phyloP scores from a whole-genome alignment of 2,888 invertebrate genomes.

The Parelbella ahira region DNA sequence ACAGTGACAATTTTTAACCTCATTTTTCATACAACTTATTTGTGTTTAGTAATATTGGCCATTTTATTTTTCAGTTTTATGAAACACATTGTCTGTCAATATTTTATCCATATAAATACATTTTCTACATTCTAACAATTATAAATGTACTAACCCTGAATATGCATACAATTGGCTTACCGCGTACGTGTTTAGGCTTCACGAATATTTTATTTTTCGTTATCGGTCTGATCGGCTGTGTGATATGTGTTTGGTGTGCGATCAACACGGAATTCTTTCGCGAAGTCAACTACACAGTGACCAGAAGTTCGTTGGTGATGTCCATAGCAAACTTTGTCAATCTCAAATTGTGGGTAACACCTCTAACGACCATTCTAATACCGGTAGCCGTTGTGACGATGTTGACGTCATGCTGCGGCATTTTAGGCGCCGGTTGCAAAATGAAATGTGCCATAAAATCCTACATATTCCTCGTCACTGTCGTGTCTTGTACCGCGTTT shows the following conservation, averaged over 20 bases:
- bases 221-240: slow-evolving; percentile 43
- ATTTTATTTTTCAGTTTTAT: too few relatives aligned
- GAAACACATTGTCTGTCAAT: too few relatives aligned
- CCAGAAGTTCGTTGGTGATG: slow-evolving; percentile 51
- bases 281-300: slow-evolving; percentile 64
- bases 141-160: too few relatives aligned
- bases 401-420: slow-evolving; percentile 65
- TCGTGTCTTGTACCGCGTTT: slow-evolving; percentile 44
- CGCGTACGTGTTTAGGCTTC: slow-evolving; percentile 66
- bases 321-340: slow-evolving; percentile 56
- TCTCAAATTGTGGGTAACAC: slow-evolving; percentile 56
- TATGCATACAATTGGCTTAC: slow-evolving; percentile 64
- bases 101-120: slow-evolving; percentile 12
- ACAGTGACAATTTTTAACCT: too few relatives aligned
- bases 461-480: slow-evolving; percentile 57
- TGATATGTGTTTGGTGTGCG: slow-evolving; percentile 62
- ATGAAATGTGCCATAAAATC: slow-evolving; percentile 62
- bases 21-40: too few relatives aligned
- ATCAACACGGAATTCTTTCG: slow-evolving; percentile 61
- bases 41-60: too few relatives aligned
- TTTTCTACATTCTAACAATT: too few relatives aligned
- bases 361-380: slow-evolving; percentile 54
- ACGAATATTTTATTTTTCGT: slow-evolving; percentile 60
- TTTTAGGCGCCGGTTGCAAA: slow-evolving; percentile 63
- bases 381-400: slow-evolving; percentile 49